Evolutionary conservation across 1,140 invertebrate genomes (phyloP).

Genomic region (Ceratosolen solmsi): DNA sequence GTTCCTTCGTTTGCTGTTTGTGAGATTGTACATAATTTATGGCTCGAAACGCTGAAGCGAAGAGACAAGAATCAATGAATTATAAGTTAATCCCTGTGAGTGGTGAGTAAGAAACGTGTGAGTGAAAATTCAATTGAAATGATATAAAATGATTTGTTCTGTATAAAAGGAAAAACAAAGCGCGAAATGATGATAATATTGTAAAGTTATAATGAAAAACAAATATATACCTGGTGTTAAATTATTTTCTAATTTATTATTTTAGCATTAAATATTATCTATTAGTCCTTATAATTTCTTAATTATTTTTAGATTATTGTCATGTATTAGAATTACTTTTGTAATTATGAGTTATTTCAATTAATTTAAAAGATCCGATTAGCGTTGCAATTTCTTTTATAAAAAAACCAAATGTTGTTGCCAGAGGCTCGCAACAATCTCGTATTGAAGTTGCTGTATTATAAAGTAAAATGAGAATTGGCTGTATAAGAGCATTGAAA

Average conservation of each 20-base stretch:
- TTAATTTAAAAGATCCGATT: constrained; percentile 71
- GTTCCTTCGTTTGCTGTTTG: constrained; percentile 72
- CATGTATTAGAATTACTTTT: constrained; percentile 5
- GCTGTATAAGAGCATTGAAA: constrained; percentile 79
- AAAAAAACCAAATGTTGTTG: constrained; percentile 73
- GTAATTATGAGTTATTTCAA: constrained; percentile 66
- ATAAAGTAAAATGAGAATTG: constrained; percentile 77
- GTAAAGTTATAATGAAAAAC: constrained; percentile 71
- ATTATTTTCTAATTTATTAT: constrained; percentile 42
- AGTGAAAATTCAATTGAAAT: constrained; percentile 44
- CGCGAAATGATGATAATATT: constrained; percentile 66
- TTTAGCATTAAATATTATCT: background rate
- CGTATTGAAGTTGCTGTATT: constrained; percentile 77
- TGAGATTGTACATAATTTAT: constrained; percentile 53
- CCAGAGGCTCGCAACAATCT: constrained; percentile 78
- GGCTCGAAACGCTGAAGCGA: constrained; percentile 33
- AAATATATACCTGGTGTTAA: constrained; percentile 72
- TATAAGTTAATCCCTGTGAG: constrained; percentile 68
- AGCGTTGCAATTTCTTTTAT: constrained; percentile 71
- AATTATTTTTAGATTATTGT: background rate
- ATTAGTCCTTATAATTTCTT: background rate
- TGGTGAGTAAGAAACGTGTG: constrained; percentile 52
- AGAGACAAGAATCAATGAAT: constrained; percentile 60
- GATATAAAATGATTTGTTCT: constrained; percentile 65
- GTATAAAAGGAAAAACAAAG: constrained; percentile 62